Conservation (phyloP, 92 coral and sea anemone genomes). For the Phenganax stokvisi region DNA sequence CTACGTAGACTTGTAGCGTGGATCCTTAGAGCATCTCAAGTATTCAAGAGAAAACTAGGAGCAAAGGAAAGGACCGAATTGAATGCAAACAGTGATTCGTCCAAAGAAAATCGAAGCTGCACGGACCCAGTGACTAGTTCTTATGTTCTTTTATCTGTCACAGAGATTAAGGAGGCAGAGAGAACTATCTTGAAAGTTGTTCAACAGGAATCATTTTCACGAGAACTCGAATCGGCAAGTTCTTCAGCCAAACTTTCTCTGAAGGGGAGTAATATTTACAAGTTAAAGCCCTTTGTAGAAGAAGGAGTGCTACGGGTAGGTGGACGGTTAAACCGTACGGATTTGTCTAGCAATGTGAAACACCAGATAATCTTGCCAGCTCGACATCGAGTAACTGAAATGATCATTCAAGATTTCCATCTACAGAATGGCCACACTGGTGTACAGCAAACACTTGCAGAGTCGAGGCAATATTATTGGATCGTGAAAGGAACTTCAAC, state of each 20-base stretch:
- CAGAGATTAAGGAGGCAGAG: constrained; percentile 26
- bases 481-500: constrained; percentile 50
- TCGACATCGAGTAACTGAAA: constrained; percentile 48
- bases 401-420: constrained; percentile 51
- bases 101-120: constrained; percentile 11
- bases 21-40: constrained; percentile 26
- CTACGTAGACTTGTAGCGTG: constrained; percentile 52
- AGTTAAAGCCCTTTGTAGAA: constrained; percentile 44
- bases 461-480: constrained; percentile 52
- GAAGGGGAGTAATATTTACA: constrained; percentile 1
- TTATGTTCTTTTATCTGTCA: background rate
- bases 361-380: constrained; percentile 48
- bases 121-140: background rate
- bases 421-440: constrained; percentile 53
- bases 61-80: background rate
- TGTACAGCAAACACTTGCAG: constrained; percentile 53
- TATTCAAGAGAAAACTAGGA: background rate
- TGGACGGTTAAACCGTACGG: constrained; percentile 42
- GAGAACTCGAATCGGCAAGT: constrained; percentile 2
- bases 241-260: background rate
- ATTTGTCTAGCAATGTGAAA: constrained; percentile 44
- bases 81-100: background rate
- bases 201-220: constrained; percentile 39
- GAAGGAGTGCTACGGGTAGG: constrained; percentile 47
- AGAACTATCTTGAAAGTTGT: constrained; percentile 45